These are phyloP conservation scores for Campoletis sonorensis DNA, from an alignment of 1,140 invertebrate species.

Conservation along the genomic window DNA sequence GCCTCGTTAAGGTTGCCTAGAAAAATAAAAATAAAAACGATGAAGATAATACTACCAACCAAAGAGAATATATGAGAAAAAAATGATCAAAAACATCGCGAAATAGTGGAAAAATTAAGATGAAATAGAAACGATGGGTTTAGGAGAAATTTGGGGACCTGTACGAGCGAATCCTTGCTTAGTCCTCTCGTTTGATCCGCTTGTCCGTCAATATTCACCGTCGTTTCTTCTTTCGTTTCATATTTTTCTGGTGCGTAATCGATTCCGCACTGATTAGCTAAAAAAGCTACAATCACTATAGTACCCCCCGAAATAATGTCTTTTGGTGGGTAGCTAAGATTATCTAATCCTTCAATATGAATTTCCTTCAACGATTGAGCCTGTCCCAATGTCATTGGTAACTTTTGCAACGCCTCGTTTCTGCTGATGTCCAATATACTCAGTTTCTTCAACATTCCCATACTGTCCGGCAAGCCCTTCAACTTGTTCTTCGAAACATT, in stretches of 20 bases:
- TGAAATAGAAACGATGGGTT: no score
- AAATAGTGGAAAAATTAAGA: neutral
- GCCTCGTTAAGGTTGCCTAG: constrained; percentile 79
- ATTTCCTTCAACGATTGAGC: constrained; percentile 78
- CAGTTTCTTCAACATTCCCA: constrained; percentile 81
- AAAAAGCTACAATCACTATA: constrained; percentile 82
- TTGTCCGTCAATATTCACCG: constrained; percentile 50
- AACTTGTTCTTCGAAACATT: constrained; percentile 85
- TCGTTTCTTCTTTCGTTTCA: neutral
- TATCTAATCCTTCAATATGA: constrained; percentile 78
- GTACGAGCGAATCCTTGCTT: constrained; percentile 65
- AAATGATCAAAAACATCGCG: neutral
- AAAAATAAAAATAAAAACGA: constrained; percentile 70
- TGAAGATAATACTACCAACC: constrained; percentile 34
- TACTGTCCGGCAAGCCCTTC: constrained; percentile 80
- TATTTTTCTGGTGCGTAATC: constrained; percentile 66
- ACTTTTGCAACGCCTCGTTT: constrained; percentile 78
- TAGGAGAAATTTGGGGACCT: constrained; percentile 60
- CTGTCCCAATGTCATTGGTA: constrained; percentile 81
- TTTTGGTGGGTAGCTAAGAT: constrained; percentile 80
- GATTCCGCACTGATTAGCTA: constrained; percentile 74
- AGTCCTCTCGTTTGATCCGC: constrained; percentile 43
- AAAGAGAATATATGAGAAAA: neutral
- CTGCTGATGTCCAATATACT: constrained; percentile 77
- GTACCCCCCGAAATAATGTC: constrained; percentile 79